A percentile compares a stretch with the other conserved stretches of the same genome.
Conservation (phyloP, 1,140 invertebrate genomes). For the Melitaea cinxia region DNA sequence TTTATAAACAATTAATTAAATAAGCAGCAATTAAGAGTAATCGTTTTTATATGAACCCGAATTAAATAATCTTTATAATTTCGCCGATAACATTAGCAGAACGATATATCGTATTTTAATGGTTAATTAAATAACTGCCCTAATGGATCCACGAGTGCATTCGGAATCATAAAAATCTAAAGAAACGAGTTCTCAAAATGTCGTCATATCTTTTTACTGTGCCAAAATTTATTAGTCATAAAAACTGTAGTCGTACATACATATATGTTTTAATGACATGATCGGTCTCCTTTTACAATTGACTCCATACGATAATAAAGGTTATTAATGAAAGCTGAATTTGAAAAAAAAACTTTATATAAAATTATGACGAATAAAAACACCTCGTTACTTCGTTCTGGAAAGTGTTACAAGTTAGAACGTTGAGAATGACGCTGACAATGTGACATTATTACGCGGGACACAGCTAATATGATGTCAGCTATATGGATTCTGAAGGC, state of each 20-base stretch:
- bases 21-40: neutral
- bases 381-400: neutral
- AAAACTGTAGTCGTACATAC: constrained; percentile 56
- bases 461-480: constrained; percentile 10
- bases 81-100: constrained; percentile 22
- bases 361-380: neutral
- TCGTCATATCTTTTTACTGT: constrained; percentile 62
- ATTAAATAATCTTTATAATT: constrained; percentile 13
- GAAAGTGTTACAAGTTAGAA: neutral
- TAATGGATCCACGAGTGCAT: constrained; percentile 52
- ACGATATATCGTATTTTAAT: constrained; percentile 48
- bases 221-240: constrained; percentile 68
- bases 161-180: constrained; percentile 60
- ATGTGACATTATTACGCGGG: neutral
- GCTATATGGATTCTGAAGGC: neutral
- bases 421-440: constrained; percentile 1
- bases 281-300: constrained; percentile 61
- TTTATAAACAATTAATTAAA: neutral
- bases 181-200: constrained; percentile 60
- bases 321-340: neutral
- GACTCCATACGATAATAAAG: constrained; percentile 48
- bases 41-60: constrained; percentile 9
- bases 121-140: constrained; percentile 59
- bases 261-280: constrained; percentile 56
- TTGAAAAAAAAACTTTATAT: neutral